Base-by-base conservation (phyloP, 2,888 invertebrate genomes). In the Hypolimnas misippus region DNA sequence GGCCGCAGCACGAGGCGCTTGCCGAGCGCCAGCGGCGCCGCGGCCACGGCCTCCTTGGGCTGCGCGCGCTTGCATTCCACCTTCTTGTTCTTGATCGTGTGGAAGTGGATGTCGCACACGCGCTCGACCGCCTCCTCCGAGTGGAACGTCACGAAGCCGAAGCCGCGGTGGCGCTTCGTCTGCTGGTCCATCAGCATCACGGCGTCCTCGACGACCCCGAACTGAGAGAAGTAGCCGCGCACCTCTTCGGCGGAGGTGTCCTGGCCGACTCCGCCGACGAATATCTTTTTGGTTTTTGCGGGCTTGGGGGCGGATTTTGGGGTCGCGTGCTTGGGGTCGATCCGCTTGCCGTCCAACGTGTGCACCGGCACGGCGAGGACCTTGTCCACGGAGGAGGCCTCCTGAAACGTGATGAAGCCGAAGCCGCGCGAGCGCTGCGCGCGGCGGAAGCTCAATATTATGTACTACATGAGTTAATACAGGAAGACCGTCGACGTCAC, bases 161-260 rank as follows among this genome's bases (percentile, higher is more conserved):
- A 97, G 68, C 97, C 97, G 58, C 97, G 94, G 83, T 97, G 97
- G 62, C 97, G 94, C 80, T 97, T 97, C 31, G 97, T 97, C 87
- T 97, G 97, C 88, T 97, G 97, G 83, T 97, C 97, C 97, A 97
- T 97, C 73, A 97, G 93, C 97, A 97, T 97, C 16, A 97, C 97
- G 29, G 97, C 97, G 86, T 97, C 97, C 82, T 97, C 97, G 17
- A 97, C 97, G 79, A 96, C 95, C 16, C 97, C 97, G 84, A 97
- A 97, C 86, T 97, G 97, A 70, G 95, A 95, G 93, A 97, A 97
- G 87, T 97, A 97, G 38, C 96, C 96, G 84, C 97, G 96, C 6
- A 97, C 97, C 86, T 97, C 97, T 62, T 97, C 97, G 57, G 97
- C 96, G 31, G 97, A 96, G 1, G 97, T 97, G 91, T 97, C 97